Base-by-base conservation (phyloP, 2,888 invertebrate species). In the Polydrusus cervinus region DNA sequence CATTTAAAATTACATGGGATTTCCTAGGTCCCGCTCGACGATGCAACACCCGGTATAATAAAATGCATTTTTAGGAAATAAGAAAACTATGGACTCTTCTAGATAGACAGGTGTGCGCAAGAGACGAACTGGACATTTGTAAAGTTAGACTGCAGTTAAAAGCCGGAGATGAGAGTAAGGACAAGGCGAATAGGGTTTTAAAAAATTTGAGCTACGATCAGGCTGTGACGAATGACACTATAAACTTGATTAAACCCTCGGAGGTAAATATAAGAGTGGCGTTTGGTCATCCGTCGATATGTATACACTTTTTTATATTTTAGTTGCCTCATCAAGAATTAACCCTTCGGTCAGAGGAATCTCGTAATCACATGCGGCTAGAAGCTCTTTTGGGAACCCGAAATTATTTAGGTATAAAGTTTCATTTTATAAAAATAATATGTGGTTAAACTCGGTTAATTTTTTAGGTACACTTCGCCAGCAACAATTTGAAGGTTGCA, bases 91-190 rank as follows among this genome's bases (percentile, higher is more conserved):
- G 87, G 87, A 87, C 86, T n/a, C 82, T 82, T 64, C 78, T 87
- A 40, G 83, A 86, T 74, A 84, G 83, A 71, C 85, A 86, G 79
- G 84, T 88, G 49, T 89, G 91, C 70, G 91, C 92, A 0, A 89
- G 90, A 73, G 94, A 95, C 85, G 94, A 95, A 86, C 83, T 94
- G 55, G 89, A 90, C 81, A 93, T 94, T 91, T 92, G 92, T 47
- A 92, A 91, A 82, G 89, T 90, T 78, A 87, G 93, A 67, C 83
- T 92, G 68, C 84, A 90, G 64, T 81, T 91, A 1, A 89, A 88
- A 78, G 84, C 85, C 13, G 79, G 79, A 6, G 69, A 76, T 8
- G 62, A 75, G 5, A 34, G 13, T 25, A 67, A 77, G 9, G 77
- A 78, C n/a, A 68, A 75, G 30, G 62, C 57, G 20, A 78, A 78